These are phyloP conservation scores for Phacellophora camtschatica DNA, from an alignment of 30 jellyfish, hydroid and myxozoan species.

Conservation along the genomic window DNA sequence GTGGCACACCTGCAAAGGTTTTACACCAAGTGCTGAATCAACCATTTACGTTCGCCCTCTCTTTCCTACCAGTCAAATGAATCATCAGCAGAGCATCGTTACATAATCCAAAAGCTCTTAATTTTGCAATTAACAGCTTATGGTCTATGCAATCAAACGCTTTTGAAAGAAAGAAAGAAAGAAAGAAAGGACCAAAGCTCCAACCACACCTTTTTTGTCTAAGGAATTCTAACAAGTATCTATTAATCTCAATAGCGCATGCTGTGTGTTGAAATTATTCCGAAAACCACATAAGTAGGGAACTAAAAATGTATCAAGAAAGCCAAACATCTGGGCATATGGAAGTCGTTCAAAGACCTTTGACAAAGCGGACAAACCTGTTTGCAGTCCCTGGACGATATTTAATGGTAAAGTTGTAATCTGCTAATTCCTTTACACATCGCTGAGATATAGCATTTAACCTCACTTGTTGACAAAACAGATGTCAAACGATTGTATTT, in stretches of 20 bases:
- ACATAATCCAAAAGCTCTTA: background rate
- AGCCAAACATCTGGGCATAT: no score
- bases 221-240: no score
- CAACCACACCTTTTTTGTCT: background rate
- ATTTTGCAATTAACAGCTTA: background rate
- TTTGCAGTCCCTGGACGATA: slow-evolving; percentile 52
- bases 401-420: slow-evolving; percentile 37
- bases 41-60: background rate
- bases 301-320: no score
- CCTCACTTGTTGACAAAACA: slow-evolving; percentile 29
- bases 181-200: background rate
- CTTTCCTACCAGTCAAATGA: background rate
- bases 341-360: no score
- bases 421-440: slow-evolving; percentile 50
- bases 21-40: slow-evolving; percentile 14
- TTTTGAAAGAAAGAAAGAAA: background rate
- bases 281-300: no score
- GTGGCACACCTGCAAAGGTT: slow-evolving; percentile 35
- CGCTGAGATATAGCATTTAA: slow-evolving; percentile 39
- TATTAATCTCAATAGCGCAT: no score
- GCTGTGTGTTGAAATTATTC: no score
- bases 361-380: no score
- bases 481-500: slow-evolving; percentile 38
- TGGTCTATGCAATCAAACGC: slow-evolving; percentile 28
- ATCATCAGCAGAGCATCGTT: background rate